Conservation (phyloP, 2,888 invertebrate species). For the Gisinianus flammeolus region DNA sequence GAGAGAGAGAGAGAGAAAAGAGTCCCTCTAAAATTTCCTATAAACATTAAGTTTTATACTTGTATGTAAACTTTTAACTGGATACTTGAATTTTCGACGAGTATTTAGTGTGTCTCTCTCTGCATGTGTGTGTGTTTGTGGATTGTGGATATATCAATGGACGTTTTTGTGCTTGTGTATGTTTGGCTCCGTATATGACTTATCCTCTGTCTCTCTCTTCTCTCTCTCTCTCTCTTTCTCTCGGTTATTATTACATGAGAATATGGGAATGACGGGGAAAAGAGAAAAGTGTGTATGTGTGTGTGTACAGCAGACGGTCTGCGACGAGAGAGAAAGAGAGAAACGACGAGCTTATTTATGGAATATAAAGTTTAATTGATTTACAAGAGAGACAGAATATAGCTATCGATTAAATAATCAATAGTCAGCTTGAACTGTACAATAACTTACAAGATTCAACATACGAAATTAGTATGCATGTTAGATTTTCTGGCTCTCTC, state of each 20-base stretch:
- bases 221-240: no score
- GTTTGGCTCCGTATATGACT: no score
- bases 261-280: background rate
- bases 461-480: conserved; percentile 21
- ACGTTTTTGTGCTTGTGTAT: no score
- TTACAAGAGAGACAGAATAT: conserved; percentile 37
- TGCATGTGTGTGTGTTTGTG: no score
- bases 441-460: conserved; percentile 28
- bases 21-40: background rate
- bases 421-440: conserved; percentile 23
- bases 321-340: conserved; percentile 1
- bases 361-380: conserved; percentile 44
- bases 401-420: conserved; percentile 43
- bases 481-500: background rate
- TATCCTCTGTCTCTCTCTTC: no score
- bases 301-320: background rate
- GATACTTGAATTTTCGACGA: background rate
- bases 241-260: background rate
- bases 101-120: background rate
- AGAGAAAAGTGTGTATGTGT: background rate
- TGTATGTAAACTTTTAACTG: background rate
- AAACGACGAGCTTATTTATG: conserved; percentile 37
- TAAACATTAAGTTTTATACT: background rate
- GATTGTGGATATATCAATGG: no score
- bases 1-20: background rate